Evolutionary conservation across 2,888 invertebrate species (phyloP).

Genomic region (Leptinotarsa rubiginosa): DNA sequence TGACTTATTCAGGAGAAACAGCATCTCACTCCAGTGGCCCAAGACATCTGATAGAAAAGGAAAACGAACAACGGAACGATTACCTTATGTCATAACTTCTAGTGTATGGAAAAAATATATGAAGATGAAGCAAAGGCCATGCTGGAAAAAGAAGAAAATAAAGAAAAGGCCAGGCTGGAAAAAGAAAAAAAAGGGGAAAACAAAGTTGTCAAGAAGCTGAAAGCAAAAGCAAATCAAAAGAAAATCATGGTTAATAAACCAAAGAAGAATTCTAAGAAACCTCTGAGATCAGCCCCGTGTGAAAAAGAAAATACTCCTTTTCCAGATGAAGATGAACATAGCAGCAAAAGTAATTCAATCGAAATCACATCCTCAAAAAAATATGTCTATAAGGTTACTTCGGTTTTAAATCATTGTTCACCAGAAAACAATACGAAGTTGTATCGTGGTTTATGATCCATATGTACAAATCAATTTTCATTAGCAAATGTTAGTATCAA

Average conservation of each 20-base stretch:
- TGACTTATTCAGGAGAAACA: too few relatives aligned
- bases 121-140: too few relatives aligned
- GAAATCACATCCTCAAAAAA: background rate
- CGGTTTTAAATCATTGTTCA: background rate
- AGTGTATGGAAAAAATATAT: too few relatives aligned
- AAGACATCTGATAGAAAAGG: background rate
- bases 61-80: slow-evolving; percentile 1
- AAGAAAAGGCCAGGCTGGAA: too few relatives aligned
- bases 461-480: background rate
- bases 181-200: background rate
- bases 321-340: background rate
- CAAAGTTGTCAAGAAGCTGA: background rate
- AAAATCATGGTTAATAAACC: background rate
- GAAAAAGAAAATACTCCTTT: background rate
- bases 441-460: background rate
- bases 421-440: background rate
- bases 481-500: background rate
- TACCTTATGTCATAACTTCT: background rate
- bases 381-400: background rate
- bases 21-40: background rate
- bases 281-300: background rate
- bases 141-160: too few relatives aligned
- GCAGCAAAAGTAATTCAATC: background rate
- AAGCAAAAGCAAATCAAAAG: background rate
- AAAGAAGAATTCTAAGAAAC: background rate